A percentile compares a stretch with the other conserved stretches of the same genome.
Evolutionary conservation across 2,888 invertebrate genomes (phyloP).

Genomic region (Xestia rhomboidea): DNA sequence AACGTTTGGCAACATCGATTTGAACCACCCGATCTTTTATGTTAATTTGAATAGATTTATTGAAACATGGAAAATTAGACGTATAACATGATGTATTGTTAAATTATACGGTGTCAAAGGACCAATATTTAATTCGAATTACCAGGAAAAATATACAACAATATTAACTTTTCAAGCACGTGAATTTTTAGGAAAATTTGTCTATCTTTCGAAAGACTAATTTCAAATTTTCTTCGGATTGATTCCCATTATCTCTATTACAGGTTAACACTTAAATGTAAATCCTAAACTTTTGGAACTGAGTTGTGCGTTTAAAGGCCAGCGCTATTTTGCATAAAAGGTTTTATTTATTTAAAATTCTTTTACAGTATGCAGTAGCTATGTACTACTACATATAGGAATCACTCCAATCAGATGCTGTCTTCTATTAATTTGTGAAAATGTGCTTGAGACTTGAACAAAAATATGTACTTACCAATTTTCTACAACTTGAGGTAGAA

Average conservation of each 20-base stretch:
- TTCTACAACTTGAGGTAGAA: neutral
- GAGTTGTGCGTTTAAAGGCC: neutral
- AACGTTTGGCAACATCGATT: conserved; percentile 10
- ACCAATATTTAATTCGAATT: neutral
- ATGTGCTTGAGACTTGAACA: too few species aligned
- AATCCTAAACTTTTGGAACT: neutral
- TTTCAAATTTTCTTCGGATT: neutral
- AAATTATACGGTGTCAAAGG: neutral
- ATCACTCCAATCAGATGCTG: neutral
- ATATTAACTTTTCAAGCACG: neutral
- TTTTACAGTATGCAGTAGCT: neutral
- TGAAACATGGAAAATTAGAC: neutral
- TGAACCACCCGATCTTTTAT: neutral
- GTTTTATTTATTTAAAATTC: too few species aligned
- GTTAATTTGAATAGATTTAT: neutral
- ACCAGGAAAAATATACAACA: neutral
- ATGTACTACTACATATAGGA: too few species aligned
- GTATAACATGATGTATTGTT: neutral
- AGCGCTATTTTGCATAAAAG: neutral
- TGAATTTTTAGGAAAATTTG: too few species aligned
- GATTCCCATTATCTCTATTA: neutral
- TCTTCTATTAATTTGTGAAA: too few species aligned
- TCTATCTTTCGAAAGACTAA: neutral
- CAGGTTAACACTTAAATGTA: neutral
- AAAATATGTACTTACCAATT: too few species aligned